Percentiles rank a stretch among this genome's conserved stretches.
Conservation (phyloP, 2,888 invertebrate species). For the Parnassius orleans region DNA sequence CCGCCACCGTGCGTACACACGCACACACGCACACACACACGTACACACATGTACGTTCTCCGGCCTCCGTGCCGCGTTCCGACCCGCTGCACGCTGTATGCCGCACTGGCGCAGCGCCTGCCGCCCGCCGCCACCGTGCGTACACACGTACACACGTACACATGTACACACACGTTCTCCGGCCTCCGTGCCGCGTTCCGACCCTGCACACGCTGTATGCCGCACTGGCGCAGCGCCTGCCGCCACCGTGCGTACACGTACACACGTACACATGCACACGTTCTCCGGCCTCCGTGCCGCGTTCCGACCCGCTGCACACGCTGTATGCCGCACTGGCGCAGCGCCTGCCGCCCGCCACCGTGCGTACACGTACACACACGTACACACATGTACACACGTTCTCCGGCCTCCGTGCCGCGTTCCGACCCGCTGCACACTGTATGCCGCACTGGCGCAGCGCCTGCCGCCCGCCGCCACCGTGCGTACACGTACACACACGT, state of each 20-base stretch:
- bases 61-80: too few species aligned
- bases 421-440: slow-evolving; percentile 95
- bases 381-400: slow-evolving; percentile 77
- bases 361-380: slow-evolving; percentile 15
- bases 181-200: slow-evolving; percentile 88
- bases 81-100: slow-evolving; percentile 97
- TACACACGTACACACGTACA: background rate
- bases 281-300: slow-evolving; percentile 91
- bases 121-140: slow-evolving; percentile 71
- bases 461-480: slow-evolving; percentile 80
- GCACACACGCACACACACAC: background rate
- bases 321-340: slow-evolving; percentile 94
- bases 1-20: slow-evolving; percentile 44
- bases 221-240: too few species aligned
- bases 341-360: slow-evolving; percentile 84
- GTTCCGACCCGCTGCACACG: slow-evolving; percentile 94
- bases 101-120: slow-evolving; percentile 91
- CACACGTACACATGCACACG: slow-evolving; percentile 93
- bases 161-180: slow-evolving; percentile 82
- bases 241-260: too few species aligned
- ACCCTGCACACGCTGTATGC: too few species aligned
- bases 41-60: slow-evolving; percentile 82
- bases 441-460: slow-evolving; percentile 93
- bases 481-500: slow-evolving; percentile 7
- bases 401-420: slow-evolving; percentile 90